Base-by-base conservation (phyloP, 1,140 invertebrate genomes). In the Drosophila pallidifrons region DNA sequence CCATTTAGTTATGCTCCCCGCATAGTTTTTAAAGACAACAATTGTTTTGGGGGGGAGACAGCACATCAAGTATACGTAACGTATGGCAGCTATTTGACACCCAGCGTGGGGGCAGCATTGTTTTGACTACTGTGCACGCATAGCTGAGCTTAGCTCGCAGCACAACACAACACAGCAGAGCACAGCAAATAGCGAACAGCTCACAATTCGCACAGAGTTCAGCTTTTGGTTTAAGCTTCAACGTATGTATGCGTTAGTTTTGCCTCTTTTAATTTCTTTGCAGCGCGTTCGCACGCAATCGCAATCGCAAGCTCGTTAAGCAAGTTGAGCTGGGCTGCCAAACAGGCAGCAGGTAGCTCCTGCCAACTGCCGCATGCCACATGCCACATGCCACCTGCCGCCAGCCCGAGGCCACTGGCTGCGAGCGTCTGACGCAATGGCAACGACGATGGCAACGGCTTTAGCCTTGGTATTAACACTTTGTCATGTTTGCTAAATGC, bases 401-500 rank as follows among this genome's bases (percentile, higher is more conserved):
- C 30, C 30, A n/a, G 35, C 49, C 32, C 15, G 57, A 28, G 15
- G 38, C 57, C 59, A 57, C 70, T 61, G n/a, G 11, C 46, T 55
- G 20, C n/a, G n/a, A 20, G 16, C 60, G 7, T 3, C 46, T 43
- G 25, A 49, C 35, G 61, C 70, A 66, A 25, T 25, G 20, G 20
- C 20, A 60, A 25, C 47, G 25, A n/a, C 52, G 15, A 15, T 25
- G 20, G 20, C 20, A 63, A 28, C 57, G 20, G 32, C 70, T 63
- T 77, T 67, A 82, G 73, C 83, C 77, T 87, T 82, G 79, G 79
- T 79, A 81, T 81, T 89, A 89, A 81, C 77, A 89, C 85, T 81
- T 81, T 78, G 80, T 76, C 80, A 81, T 83, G 77, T 81, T 87
- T 75, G 79, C 76, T 76, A 79, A 82, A 80, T 80, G 79, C 76